These are phyloP conservation scores for Coregonus ussuriensis DNA, from an alignment of 2,797 vertebrate species.

Conservation along the genomic window DNA sequence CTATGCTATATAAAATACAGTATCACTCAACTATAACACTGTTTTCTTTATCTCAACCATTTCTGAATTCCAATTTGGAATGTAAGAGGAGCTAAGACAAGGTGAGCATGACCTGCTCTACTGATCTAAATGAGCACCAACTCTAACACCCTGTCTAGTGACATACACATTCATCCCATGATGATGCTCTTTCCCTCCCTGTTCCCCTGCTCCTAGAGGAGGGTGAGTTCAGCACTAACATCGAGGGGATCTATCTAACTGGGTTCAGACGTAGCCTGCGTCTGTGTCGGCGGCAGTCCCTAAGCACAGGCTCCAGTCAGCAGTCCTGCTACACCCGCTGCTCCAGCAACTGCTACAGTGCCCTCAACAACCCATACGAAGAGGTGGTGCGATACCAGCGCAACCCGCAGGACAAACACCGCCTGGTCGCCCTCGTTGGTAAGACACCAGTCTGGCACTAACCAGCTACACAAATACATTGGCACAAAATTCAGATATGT, in stretches of 20 bases:
- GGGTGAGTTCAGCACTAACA: slow-evolving; percentile 82
- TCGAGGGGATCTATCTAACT: slow-evolving; percentile 78
- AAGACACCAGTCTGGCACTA: slow-evolving; percentile 33
- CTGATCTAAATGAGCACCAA: neutral
- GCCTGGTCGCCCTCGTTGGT: slow-evolving; percentile 88
- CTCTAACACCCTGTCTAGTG: neutral
- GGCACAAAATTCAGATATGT: too few relatives aligned
- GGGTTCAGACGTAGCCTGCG: slow-evolving; percentile 93
- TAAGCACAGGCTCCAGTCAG: slow-evolving; percentile 61
- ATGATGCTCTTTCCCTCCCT: neutral
- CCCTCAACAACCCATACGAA: slow-evolving; percentile 81
- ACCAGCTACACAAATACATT: too few relatives aligned
- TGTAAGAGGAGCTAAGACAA: slow-evolving; percentile 90
- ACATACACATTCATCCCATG: neutral
- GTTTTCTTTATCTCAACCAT: neutral
- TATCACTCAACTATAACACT: slow-evolving; percentile 13
- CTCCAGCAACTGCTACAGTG: slow-evolving; percentile 66
- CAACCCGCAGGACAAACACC: slow-evolving; percentile 74
- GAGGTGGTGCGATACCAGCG: slow-evolving; percentile 92
- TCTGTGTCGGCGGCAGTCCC: slow-evolving; percentile 81
- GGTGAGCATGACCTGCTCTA: slow-evolving; percentile 72
- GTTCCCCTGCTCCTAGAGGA: slow-evolving; percentile 71
- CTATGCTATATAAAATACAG: neutral
- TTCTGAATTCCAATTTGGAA: slow-evolving; percentile 9
- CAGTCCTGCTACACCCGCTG: slow-evolving; percentile 67